phyloP scores from a whole-genome alignment of 2,113 vertebrate species.

The Pleuronectes platessa region DNA sequence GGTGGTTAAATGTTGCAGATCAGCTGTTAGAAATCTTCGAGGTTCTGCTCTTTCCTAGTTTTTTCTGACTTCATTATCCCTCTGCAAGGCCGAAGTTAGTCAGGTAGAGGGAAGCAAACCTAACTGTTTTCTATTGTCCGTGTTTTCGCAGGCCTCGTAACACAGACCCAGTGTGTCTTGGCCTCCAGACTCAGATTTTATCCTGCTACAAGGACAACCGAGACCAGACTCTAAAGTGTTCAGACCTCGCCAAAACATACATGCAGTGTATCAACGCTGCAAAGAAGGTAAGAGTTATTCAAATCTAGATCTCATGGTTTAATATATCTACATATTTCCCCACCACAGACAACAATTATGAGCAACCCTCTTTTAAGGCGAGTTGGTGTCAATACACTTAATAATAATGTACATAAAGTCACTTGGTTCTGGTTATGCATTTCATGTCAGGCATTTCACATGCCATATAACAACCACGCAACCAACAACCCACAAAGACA shows the following conservation, averaged over 20 bases:
- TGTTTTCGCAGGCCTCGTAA: conserved; percentile 78
- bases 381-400: too few species aligned
- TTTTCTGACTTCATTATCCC: background rate
- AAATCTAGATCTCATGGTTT: background rate
- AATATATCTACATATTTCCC: background rate
- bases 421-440: too few species aligned
- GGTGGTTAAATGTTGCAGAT: background rate
- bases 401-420: too few species aligned
- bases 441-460: too few species aligned
- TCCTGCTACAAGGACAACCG: conserved; percentile 89
- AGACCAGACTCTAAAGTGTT: conserved; percentile 88
- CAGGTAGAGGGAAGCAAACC: rapidly evolving
- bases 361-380: background rate
- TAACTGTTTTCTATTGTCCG: background rate
- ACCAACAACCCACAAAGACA: too few species aligned
- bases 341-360: background rate
- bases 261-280: conserved; percentile 88
- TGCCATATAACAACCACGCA: too few species aligned
- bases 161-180: conserved; percentile 85
- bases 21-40: background rate
- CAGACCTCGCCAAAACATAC: conserved; percentile 91
- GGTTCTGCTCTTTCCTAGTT: background rate
- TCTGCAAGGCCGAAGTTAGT: background rate
- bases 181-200: conserved; percentile 89
- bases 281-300: conserved; percentile 86